phyloP scores from a whole-genome alignment of 2,797 vertebrate species.

The Hippopotamyrus pictus region DNA sequence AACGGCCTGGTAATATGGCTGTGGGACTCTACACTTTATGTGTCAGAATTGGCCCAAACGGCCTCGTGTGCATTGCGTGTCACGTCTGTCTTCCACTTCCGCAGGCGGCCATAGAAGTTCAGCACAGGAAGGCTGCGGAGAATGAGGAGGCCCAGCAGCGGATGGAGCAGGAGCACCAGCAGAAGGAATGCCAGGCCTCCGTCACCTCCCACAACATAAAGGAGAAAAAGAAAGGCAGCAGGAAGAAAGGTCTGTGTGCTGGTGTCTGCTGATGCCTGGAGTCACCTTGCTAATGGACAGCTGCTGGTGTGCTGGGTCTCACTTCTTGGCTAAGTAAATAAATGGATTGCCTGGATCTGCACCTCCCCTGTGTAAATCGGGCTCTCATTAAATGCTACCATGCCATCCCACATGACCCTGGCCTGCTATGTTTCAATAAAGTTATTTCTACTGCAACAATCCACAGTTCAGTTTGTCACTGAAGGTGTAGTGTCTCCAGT shows the following conservation, averaged over 20 bases:
- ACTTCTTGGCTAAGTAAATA: background rate
- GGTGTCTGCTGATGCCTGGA: background rate
- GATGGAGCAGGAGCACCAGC: slow-evolving; percentile 43
- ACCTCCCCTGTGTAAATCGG: background rate
- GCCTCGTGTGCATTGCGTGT: background rate
- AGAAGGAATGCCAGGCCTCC: slow-evolving; percentile 39
- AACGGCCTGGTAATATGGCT: slow-evolving; percentile 62
- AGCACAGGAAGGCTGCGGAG: slow-evolving; percentile 54
- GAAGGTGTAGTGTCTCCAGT: background rate
- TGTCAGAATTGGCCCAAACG: background rate
- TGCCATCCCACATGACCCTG: background rate
- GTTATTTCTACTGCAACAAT: background rate
- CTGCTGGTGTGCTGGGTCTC: background rate
- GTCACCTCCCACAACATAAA: slow-evolving; percentile 32
- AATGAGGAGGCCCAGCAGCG: slow-evolving; percentile 48
- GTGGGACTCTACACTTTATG: background rate
- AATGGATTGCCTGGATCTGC: background rate
- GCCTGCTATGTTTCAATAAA: background rate
- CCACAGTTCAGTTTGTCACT: background rate
- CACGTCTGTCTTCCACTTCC: background rate
- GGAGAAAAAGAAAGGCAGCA: slow-evolving; percentile 52
- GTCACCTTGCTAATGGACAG: background rate
- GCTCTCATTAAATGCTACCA: background rate
- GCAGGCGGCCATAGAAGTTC: slow-evolving; percentile 49
- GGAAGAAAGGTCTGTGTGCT: slow-evolving; percentile 64